Evolutionary conservation across 1,140 invertebrate species (phyloP).

Genomic region (Psilanteris sp.): DNA sequence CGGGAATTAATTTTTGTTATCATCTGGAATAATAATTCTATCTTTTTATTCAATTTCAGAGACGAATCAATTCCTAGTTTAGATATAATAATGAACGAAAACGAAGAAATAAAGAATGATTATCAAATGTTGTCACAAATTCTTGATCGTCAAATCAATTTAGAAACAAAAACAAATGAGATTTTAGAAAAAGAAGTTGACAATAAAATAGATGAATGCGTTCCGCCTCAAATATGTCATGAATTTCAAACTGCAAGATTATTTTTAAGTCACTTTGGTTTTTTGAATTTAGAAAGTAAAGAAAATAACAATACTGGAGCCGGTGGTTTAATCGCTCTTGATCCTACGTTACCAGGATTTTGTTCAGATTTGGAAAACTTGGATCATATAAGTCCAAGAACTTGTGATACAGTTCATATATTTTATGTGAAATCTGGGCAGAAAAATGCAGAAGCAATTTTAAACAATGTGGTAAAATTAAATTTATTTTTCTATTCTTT

Average conservation of each 20-base stretch:
- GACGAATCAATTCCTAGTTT: slow-evolving; percentile 90
- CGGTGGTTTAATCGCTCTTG: slow-evolving; percentile 87
- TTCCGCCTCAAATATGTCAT: slow-evolving; percentile 89
- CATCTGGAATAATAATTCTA: no score
- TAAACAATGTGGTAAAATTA: slow-evolving; percentile 87
- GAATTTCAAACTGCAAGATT: slow-evolving; percentile 96
- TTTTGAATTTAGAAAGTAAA: slow-evolving; percentile 88
- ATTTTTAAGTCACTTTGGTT: slow-evolving; percentile 96
- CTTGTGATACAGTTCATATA: slow-evolving; percentile 95
- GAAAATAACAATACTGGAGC: slow-evolving; percentile 80
- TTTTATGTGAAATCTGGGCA: slow-evolving; percentile 96
- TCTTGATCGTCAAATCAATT: slow-evolving; percentile 73
- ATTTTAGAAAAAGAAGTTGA: slow-evolving; percentile 77
- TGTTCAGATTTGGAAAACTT: slow-evolving; percentile 86
- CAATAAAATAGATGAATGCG: slow-evolving; percentile 85
- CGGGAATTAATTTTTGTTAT: no score
- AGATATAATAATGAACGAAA: slow-evolving; percentile 85
- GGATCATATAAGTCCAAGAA: slow-evolving; percentile 90
- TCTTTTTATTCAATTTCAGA: slow-evolving; percentile 77
- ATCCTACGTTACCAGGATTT: slow-evolving; percentile 87
- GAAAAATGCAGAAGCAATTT: slow-evolving; percentile 86
- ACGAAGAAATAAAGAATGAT: slow-evolving; percentile 79
- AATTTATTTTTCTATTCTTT: no score
- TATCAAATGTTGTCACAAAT: slow-evolving; percentile 72
- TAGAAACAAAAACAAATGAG: slow-evolving; percentile 81